A percentile compares a stretch with the other conserved stretches of the same genome.
Conservation (phyloP, 2,888 invertebrate species). For the Holacanthella duospinosa region DNA sequence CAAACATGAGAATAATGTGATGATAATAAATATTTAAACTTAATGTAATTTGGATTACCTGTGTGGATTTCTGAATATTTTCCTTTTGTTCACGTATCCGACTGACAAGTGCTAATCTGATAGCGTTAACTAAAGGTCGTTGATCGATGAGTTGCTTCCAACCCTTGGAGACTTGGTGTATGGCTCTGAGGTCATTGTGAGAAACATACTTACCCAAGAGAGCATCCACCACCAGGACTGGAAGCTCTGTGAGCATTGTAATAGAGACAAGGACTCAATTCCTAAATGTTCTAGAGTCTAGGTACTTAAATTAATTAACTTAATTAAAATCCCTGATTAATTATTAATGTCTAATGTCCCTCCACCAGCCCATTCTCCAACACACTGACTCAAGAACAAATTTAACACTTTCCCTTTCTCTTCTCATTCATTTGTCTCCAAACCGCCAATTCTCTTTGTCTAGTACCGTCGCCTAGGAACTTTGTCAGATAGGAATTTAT, state of each 20-base stretch:
- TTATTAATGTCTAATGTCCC: too few relatives aligned
- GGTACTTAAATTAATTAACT: too few relatives aligned
- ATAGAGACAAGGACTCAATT: not conserved
- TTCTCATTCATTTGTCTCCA: too few relatives aligned
- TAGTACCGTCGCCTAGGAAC: too few relatives aligned
- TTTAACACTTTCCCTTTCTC: too few relatives aligned
- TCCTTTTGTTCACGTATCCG: constrained; percentile 29
- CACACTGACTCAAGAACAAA: too few relatives aligned
- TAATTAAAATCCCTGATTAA: too few relatives aligned
- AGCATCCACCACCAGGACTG: constrained; percentile 26
- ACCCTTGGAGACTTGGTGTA: constrained; percentile 31
- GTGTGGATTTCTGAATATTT: constrained; percentile 18
- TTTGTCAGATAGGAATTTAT: too few relatives aligned
- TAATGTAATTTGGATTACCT: constrained; percentile 17
- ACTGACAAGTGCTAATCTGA: constrained; percentile 23
- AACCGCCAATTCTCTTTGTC: too few relatives aligned
- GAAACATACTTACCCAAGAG: constrained; percentile 21
- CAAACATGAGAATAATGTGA: too few relatives aligned
- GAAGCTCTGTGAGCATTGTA: constrained; percentile 15
- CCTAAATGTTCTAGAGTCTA: not conserved
- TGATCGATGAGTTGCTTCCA: constrained; percentile 24
- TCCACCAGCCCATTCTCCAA: not conserved
- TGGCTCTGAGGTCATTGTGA: constrained; percentile 27
- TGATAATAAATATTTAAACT: too few relatives aligned
- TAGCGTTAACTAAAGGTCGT: constrained; percentile 15